A percentile compares a stretch with the other conserved stretches of the same genome.
Conservation (phyloP, 2,888 invertebrate species). For the Branchipolynoe longqiensis region DNA sequence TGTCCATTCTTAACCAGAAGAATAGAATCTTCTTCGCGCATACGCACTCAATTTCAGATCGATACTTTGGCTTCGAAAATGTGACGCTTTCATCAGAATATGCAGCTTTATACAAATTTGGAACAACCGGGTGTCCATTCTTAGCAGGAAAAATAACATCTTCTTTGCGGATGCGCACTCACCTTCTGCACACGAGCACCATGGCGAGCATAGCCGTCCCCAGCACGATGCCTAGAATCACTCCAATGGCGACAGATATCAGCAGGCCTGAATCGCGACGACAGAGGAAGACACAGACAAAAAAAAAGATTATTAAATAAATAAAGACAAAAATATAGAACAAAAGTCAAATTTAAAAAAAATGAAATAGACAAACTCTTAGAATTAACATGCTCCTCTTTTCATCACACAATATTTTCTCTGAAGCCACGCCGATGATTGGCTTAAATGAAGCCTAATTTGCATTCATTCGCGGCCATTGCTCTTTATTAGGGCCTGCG, state of each 20-base stretch:
- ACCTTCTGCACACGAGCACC: slow-evolving; percentile 41
- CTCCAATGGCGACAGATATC: slow-evolving; percentile 51
- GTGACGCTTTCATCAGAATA: too few relatives aligned
- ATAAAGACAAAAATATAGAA: neutral
- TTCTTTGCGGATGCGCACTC: too few relatives aligned
- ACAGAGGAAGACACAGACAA: neutral
- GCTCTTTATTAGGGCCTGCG: slow-evolving; percentile 11
- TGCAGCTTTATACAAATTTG: too few relatives aligned
- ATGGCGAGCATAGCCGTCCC: slow-evolving; percentile 42
- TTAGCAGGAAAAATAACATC: neutral
- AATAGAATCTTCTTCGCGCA: too few relatives aligned
- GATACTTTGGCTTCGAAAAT: too few relatives aligned
- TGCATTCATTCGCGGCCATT: slow-evolving; percentile 19
- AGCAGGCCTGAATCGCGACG: slow-evolving; percentile 33
- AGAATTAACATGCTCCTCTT: slow-evolving; percentile 17
- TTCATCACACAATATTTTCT: slow-evolving; percentile 23
- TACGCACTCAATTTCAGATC: too few relatives aligned
- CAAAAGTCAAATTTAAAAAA: neutral
- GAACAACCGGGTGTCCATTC: too few relatives aligned
- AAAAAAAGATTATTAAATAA: neutral
- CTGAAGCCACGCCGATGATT: slow-evolving; percentile 7
- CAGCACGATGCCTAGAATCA: slow-evolving; percentile 49
- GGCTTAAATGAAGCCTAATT: slow-evolving; percentile 49
- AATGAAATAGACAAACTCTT: neutral
- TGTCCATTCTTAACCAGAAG: too few relatives aligned